Evolutionary conservation across 2,113 vertebrate species (phyloP).

Genomic region (Psophia crepitans): DNA sequence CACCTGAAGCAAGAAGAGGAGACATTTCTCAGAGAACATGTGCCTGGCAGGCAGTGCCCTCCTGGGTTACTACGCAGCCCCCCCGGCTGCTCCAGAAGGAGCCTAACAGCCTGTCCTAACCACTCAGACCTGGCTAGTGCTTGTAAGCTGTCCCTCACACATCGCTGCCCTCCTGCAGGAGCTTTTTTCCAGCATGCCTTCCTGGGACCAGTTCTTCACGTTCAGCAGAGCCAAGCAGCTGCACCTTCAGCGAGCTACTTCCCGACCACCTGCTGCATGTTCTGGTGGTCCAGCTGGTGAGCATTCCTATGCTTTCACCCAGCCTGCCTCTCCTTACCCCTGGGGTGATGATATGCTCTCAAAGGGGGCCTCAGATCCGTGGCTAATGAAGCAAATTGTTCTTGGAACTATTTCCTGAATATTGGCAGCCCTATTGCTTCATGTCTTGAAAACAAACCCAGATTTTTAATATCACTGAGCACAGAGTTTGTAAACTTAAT

Average conservation of each 20-base stretch:
- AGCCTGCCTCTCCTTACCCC: not conserved
- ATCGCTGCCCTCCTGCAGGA: fast-evolving
- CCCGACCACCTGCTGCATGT: not conserved
- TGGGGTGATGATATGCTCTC: not conserved
- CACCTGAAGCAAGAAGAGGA: not conserved
- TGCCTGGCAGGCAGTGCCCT: not conserved
- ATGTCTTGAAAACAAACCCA: not conserved
- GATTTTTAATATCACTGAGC: not conserved
- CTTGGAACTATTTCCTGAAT: not conserved
- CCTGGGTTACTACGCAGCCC: not conserved
- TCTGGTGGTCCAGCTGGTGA: constrained; percentile 50
- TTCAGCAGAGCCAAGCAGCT: constrained; percentile 6
- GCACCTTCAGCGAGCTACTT: not conserved
- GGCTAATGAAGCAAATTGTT: constrained; percentile 17
- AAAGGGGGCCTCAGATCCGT: not conserved
- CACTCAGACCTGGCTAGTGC: fast-evolving
- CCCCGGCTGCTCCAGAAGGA: not conserved
- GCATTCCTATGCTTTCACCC: not conserved
- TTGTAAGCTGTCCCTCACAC: not conserved
- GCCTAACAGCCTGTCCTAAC: too few relatives aligned
- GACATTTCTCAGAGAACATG: not conserved
- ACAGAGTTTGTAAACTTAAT: not conserved
- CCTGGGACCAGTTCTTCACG: not conserved
- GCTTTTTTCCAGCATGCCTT: not conserved
- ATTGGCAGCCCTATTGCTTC: not conserved